A percentile compares a stretch with the other conserved stretches of the same genome.
These are phyloP conservation scores for Ariolimax columbianus DNA, from an alignment of 2,888 invertebrate genomes.

Conservation along the genomic window DNA sequence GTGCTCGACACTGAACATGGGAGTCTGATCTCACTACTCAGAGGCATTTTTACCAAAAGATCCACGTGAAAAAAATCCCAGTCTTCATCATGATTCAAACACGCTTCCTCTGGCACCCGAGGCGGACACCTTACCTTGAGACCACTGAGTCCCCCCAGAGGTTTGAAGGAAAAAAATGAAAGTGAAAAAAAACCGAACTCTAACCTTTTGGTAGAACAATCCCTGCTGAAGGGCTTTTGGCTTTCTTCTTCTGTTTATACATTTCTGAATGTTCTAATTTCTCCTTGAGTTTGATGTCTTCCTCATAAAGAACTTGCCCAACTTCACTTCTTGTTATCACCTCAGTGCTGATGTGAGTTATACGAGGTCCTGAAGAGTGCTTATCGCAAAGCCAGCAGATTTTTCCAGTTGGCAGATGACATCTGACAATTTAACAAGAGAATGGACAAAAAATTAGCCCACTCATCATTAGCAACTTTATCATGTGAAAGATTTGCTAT, in stretches of 20 bases:
- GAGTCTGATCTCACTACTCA: too few relatives aligned
- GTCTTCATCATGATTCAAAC: too few relatives aligned
- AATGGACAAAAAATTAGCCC: too few relatives aligned
- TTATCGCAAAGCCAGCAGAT: slow-evolving; percentile 71
- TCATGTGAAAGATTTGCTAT: too few relatives aligned
- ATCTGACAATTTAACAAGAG: slow-evolving; percentile 56
- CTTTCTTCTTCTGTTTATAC: slow-evolving; percentile 58
- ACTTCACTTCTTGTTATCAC: slow-evolving; percentile 57
- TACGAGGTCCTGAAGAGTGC: slow-evolving; percentile 69
- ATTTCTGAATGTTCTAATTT: slow-evolving; percentile 59
- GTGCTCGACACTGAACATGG: too few relatives aligned
- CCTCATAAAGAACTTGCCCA: slow-evolving; percentile 62
- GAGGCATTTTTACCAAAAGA: too few relatives aligned
- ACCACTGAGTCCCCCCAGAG: too few relatives aligned
- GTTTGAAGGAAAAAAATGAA: background rate
- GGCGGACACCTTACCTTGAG: too few relatives aligned
- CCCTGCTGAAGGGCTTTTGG: slow-evolving; percentile 17
- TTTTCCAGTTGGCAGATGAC: slow-evolving; percentile 73
- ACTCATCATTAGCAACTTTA: too few relatives aligned
- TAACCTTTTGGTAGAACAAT: slow-evolving; percentile 37
- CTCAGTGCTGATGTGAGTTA: slow-evolving; percentile 64
- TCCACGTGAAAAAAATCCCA: too few relatives aligned
- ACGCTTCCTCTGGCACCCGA: too few relatives aligned
- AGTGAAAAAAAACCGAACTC: background rate
- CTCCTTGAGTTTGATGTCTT: slow-evolving; percentile 67